A percentile compares a stretch with the other conserved stretches of the same genome.
Evolutionary conservation across 2,888 invertebrate genomes (phyloP).

Genomic region (Torymus aiolomorphi): DNA sequence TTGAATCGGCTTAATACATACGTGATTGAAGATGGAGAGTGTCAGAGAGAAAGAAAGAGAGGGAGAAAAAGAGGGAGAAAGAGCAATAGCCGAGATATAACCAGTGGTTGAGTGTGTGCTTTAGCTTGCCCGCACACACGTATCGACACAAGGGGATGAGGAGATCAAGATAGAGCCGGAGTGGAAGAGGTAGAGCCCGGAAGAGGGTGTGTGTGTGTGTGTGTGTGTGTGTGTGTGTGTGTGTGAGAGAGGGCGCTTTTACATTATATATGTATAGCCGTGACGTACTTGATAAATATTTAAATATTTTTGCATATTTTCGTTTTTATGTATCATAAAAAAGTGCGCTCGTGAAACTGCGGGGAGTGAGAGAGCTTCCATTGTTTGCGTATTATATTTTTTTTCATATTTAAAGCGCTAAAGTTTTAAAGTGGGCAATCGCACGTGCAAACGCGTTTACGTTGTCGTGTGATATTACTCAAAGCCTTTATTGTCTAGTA

Average conservation of each 20-base stretch:
- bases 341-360: not conserved
- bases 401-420: not conserved
- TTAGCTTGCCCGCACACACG: no score
- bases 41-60: not conserved
- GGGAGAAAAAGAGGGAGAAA: not conserved
- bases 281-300: slow-evolving; percentile 31
- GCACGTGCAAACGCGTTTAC: slow-evolving; percentile 5
- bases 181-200: no score
- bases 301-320: slow-evolving; percentile 34
- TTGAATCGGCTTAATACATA: slow-evolving; percentile 3
- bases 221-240: not conserved
- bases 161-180: no score
- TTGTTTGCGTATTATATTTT: slow-evolving; percentile 16
- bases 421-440: not conserved
- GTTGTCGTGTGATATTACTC: not conserved
- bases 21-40: not conserved
- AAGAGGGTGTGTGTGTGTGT: not conserved
- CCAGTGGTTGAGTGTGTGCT: no score
- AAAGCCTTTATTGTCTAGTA: not conserved
- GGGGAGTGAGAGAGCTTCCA: not conserved
- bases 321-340: not conserved
- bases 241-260: not conserved
- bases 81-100: not conserved
- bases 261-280: not conserved
- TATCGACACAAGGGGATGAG: no score